Conservation (phyloP, 35 echinoderm and acorn worm genomes). For the Ophioderma brevispina region DNA sequence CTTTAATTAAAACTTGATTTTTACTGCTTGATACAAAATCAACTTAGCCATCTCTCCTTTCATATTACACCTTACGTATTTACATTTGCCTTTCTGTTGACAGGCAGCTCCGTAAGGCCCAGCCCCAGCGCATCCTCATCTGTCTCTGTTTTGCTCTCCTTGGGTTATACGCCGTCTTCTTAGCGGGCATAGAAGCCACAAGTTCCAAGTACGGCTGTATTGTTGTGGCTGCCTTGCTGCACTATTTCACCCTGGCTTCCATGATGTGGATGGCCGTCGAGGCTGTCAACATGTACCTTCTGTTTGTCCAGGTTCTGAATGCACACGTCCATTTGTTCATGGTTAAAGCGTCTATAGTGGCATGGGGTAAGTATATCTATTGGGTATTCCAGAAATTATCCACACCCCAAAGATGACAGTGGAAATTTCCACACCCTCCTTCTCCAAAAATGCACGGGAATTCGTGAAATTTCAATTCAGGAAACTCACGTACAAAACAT, state of each 20-base stretch:
- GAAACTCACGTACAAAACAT: too few relatives aligned
- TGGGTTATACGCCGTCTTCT: constrained; percentile 71
- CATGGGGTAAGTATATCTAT: constrained; percentile 44
- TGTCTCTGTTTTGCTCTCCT: constrained; percentile 71
- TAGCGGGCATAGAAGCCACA: constrained; percentile 67
- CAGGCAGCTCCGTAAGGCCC: constrained; percentile 66
- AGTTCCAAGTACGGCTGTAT: constrained; percentile 8
- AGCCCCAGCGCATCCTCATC: constrained; percentile 70
- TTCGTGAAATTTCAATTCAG: too few relatives aligned
- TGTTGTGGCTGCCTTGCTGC: constrained; percentile 61
- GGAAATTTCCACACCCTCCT: too few relatives aligned
- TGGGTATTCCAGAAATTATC: too few relatives aligned
- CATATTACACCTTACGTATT: too few relatives aligned
- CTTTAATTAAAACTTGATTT: too few relatives aligned
- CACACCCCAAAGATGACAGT: too few relatives aligned
- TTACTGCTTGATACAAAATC: too few relatives aligned
- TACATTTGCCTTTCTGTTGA: too few relatives aligned
- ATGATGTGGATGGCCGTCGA: constrained; percentile 92
- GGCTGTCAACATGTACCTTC: constrained; percentile 83
- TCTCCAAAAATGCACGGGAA: too few relatives aligned
- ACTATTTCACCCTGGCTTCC: constrained; percentile 80
- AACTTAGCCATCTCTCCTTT: too few relatives aligned
- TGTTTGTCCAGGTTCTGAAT: constrained; percentile 45
- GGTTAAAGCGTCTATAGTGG: constrained; percentile 24
- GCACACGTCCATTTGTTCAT: neutral